Evolutionary conservation across 2,113 vertebrate genomes (phyloP).

Genomic region (Syngnathus floridae): DNA sequence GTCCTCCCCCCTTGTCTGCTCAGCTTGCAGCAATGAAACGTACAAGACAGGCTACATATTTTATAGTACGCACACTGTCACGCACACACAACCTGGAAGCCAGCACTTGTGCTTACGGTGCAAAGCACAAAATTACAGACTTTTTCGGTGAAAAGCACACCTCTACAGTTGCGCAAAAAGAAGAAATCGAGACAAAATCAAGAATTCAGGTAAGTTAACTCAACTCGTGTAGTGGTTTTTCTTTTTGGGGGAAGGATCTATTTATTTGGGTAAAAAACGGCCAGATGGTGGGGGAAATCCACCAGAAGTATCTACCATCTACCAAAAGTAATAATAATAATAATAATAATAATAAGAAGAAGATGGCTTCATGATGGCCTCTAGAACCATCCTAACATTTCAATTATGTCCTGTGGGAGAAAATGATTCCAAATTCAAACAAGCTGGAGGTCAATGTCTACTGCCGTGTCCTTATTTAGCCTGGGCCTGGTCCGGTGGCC

Average conservation of each 20-base stretch:
- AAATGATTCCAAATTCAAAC: background rate
- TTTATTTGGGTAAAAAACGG: too few species aligned
- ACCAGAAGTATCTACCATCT: too few species aligned
- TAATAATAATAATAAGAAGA: too few species aligned
- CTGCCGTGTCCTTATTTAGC: background rate
- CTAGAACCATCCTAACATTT: background rate
- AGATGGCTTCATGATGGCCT: background rate
- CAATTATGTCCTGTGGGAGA: background rate
- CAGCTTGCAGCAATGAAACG: conserved; percentile 59
- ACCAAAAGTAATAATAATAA: too few species aligned
- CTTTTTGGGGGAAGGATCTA: background rate
- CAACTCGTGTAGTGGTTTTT: background rate
- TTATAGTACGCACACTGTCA: conserved; percentile 65
- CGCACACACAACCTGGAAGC: conserved; percentile 39
- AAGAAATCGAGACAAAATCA: background rate
- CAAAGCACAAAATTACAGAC: background rate
- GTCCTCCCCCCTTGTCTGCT: conserved; percentile 67
- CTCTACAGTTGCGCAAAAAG: background rate
- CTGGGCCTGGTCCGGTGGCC: background rate
- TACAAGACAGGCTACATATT: conserved; percentile 71
- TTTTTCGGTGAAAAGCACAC: background rate
- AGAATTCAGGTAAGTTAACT: background rate
- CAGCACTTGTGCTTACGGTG: background rate
- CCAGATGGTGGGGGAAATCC: too few species aligned
- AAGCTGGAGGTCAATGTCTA: background rate